phyloP scores from a whole-genome alignment of 1,140 invertebrate genomes.

The Nephila pilipes region DNA sequence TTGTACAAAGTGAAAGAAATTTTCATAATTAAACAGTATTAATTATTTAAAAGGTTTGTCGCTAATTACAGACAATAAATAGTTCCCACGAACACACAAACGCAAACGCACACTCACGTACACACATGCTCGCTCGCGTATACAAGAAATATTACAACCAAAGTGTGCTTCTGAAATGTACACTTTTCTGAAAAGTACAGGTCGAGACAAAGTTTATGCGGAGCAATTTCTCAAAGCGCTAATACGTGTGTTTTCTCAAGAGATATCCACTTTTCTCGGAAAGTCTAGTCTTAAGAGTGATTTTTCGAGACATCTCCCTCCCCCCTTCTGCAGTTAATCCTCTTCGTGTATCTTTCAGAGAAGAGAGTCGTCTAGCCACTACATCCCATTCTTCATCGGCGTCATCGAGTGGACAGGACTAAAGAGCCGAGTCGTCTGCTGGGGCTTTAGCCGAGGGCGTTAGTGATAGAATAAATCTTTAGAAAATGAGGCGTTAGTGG shows the following conservation, averaged over 20 bases:
- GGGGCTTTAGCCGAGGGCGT: neutral
- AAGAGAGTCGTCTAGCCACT: neutral
- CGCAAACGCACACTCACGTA: too few relatives aligned
- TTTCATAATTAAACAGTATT: too few relatives aligned
- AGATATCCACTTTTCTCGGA: neutral
- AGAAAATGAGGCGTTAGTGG: neutral
- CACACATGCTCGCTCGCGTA: too few relatives aligned
- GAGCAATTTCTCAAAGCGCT: too few relatives aligned
- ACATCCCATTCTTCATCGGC: neutral
- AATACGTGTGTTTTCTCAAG: neutral
- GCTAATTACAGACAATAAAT: too few relatives aligned
- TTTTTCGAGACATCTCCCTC: neutral
- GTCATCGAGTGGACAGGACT: neutral
- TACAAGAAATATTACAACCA: too few relatives aligned
- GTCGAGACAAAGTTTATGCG: too few relatives aligned
- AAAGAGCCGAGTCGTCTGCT: neutral
- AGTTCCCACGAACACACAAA: too few relatives aligned
- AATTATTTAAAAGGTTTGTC: too few relatives aligned
- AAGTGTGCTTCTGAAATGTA: too few relatives aligned
- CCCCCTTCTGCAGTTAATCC: neutral
- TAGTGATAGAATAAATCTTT: constrained; percentile 3
- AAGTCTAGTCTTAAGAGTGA: neutral
- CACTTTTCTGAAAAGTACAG: too few relatives aligned
- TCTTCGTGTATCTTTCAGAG: neutral
- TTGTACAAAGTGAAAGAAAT: too few relatives aligned